These are phyloP conservation scores for Trissoscelio sp. DNA, from an alignment of 2,888 invertebrate species.

Conservation along the genomic window DNA sequence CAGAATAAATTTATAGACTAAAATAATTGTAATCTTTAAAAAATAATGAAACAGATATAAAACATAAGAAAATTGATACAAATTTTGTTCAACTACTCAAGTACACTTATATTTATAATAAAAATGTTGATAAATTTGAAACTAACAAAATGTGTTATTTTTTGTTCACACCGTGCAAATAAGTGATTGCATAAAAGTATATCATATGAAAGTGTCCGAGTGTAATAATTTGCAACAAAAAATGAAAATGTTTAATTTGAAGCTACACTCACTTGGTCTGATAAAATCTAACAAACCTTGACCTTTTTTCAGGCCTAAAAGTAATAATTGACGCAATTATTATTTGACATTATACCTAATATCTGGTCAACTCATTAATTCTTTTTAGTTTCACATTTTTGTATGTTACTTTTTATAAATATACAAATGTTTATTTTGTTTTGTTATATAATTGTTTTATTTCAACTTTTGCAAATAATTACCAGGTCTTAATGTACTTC, in stretches of 20 bases:
- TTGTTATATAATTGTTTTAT: not conserved
- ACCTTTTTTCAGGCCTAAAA: slow-evolving; percentile 63
- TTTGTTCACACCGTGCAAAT: too few relatives aligned
- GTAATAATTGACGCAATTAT: slow-evolving; percentile 43
- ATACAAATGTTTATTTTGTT: not conserved
- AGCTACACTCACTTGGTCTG: slow-evolving; percentile 62
- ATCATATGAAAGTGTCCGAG: not conserved
- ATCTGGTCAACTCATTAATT: not conserved
- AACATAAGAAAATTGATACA: too few relatives aligned
- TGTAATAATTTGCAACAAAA: slow-evolving; percentile 9
- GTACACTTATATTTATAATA: too few relatives aligned
- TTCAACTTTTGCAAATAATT: too few relatives aligned
- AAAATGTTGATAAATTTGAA: too few relatives aligned
- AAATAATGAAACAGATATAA: too few relatives aligned
- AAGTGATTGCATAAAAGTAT: not conserved
- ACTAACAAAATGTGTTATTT: too few relatives aligned
- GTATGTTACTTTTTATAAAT: not conserved
- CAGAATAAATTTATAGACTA: too few relatives aligned
- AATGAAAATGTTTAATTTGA: slow-evolving; percentile 8
- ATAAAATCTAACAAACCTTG: slow-evolving; percentile 60
- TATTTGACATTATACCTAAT: slow-evolving; percentile 1
- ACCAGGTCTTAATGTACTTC: slow-evolving; percentile 86
- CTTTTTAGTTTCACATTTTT: too few relatives aligned
- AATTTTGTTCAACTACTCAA: too few relatives aligned
- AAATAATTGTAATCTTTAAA: too few relatives aligned